Base-by-base conservation (phyloP, 2,113 vertebrate genomes). In the Chauna torquata region DNA sequence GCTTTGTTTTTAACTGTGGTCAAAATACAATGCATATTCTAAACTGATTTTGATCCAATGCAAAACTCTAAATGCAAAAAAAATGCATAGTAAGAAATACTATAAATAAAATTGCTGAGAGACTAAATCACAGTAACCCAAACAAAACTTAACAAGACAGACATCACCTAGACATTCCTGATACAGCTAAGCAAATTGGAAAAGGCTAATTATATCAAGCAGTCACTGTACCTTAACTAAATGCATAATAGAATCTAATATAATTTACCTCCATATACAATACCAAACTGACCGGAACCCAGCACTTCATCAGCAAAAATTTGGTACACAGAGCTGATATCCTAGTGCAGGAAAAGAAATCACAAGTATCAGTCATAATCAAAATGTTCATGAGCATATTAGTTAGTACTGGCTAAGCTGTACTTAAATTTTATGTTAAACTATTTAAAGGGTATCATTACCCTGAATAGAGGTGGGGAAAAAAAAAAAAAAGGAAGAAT, bases 221-320 rank as follows among this genome's bases (percentile, higher is more conserved):
- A 49, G 18, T 86, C 9, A 58, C 54, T 77, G 54, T 49, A 90
- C 8, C 36, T 72, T 70, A 83, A 80, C 22, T 32, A 92, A 70
- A 92, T 12, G 3, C 16, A 23, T 36, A 80, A 57, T n/a, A 8
- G 42, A 88, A 72, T 68, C 47, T 74, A 36, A 65, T 18, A 45
- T 34, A 42, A 71, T 97, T 93, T 98, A 99, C 99, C 99, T 99
- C 99, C 99, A 92, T 99, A 99, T 49, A 99, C 99, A 50, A 99
- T 99, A 88, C 99, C 99, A 97, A 99, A 99, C 97, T 99, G 99
- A 92, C 99, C 99, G 30, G 99, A 99, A 82, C 99, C 99, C 96
- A 99, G 97, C 81, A 99, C 99, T 96, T 99, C 99, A 97, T 99
- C 99, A 45, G 99, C 99, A 98, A 99, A 99, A 96, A 99, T 99